Evolutionary conservation across 2,113 vertebrate species (phyloP).

Genomic region (Gila orcuttii): DNA sequence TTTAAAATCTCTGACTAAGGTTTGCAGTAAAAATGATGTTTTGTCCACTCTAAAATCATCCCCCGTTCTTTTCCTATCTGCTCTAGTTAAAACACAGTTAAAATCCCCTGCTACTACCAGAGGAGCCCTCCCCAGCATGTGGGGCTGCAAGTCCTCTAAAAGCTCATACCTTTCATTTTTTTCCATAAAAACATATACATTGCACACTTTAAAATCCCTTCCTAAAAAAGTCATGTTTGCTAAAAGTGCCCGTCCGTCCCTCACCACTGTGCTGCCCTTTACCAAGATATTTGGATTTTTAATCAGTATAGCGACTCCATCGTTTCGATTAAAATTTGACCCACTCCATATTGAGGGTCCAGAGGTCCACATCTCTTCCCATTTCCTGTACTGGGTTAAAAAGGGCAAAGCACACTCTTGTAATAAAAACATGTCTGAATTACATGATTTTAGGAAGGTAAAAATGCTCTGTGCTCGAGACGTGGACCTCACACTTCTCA

Average conservation of each 20-base stretch:
- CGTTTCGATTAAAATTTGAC: neutral
- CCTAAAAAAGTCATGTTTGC: neutral
- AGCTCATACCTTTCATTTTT: neutral
- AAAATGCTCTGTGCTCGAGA: conserved; percentile 34
- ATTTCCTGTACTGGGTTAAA: neutral
- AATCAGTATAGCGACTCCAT: conserved; percentile 29
- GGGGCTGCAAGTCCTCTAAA: neutral
- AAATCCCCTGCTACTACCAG: neutral
- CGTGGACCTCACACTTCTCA: neutral
- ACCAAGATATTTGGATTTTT: conserved; percentile 31
- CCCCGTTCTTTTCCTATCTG: neutral
- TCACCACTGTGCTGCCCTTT: conserved; percentile 50
- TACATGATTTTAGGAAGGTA: no score
- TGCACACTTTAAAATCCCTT: neutral
- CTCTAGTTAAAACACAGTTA: neutral
- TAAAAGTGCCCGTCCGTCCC: conserved; percentile 15
- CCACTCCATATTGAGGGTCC: conserved; percentile 48
- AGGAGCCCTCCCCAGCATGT: neutral
- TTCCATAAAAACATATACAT: neutral
- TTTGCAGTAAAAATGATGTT: neutral
- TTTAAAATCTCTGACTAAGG: neutral
- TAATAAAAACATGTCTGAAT: no score
- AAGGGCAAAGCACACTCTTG: neutral
- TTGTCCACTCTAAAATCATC: neutral
- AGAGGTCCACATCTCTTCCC: conserved; percentile 20